Conservation (phyloP, 2,797 vertebrate species). For the Sebastes taczanowskii region DNA sequence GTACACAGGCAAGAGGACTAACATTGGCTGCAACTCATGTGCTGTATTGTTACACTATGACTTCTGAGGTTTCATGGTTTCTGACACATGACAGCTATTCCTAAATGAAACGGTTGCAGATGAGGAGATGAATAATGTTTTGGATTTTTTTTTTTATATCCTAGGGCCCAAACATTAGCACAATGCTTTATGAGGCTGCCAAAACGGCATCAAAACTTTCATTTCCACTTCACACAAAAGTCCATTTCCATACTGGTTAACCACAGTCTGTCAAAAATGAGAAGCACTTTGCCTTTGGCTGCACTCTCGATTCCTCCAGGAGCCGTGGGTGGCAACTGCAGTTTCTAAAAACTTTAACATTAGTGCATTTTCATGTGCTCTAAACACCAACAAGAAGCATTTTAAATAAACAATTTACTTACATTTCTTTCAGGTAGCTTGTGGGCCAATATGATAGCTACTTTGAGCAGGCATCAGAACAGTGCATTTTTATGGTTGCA, state of each 20-base stretch:
- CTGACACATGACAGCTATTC: constrained; percentile 45
- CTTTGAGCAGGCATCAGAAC: constrained; percentile 64
- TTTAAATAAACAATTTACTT: constrained; percentile 41
- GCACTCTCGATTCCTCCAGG: constrained; percentile 9
- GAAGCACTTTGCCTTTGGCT: constrained; percentile 31
- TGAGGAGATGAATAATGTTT: constrained; percentile 8
- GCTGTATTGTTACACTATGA: constrained; percentile 10
- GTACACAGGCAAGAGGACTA: constrained; percentile 21
- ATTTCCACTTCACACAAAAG: constrained; percentile 37
- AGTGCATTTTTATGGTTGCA: constrained; percentile 78
- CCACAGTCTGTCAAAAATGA: constrained; percentile 19
- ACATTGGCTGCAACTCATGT: not conserved
- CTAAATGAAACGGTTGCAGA: constrained; percentile 40
- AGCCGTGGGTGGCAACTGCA: constrained; percentile 8
- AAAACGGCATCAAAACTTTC: constrained; percentile 21
- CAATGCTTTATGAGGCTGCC: constrained; percentile 38
- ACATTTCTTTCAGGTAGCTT: constrained; percentile 19
- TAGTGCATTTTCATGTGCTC: constrained; percentile 22
- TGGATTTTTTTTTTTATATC: not conserved
- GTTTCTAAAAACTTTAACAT: constrained; percentile 22
- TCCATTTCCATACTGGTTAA: constrained; percentile 37
- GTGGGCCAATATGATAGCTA: constrained; percentile 49
- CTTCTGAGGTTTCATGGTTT: constrained; percentile 18
- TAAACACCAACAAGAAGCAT: constrained; percentile 13
- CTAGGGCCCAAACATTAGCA: constrained; percentile 21